A percentile compares a stretch with the other conserved stretches of the same genome.
These are phyloP conservation scores for Siphlonurus alternatus DNA, from an alignment of 2,888 invertebrate genomes.

Conservation along the genomic window DNA sequence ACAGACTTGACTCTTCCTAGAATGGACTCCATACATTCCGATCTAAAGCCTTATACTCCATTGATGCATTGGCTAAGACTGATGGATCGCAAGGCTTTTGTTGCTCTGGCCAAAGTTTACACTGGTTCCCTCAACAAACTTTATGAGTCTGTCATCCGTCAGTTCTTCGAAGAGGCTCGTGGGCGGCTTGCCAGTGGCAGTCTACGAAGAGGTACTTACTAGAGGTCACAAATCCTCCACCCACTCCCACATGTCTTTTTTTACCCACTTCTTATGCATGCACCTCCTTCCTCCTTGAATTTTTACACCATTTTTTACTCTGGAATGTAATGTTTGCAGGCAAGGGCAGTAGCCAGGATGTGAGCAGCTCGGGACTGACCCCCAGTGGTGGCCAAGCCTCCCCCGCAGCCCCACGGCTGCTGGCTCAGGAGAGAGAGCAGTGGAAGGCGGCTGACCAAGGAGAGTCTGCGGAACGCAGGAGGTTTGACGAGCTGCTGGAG, in stretches of 20 bases:
- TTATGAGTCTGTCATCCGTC: constrained; percentile 70
- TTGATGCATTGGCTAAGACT: constrained; percentile 84
- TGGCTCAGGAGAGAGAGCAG: constrained; percentile 44
- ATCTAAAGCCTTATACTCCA: constrained; percentile 72
- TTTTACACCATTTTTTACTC: background rate
- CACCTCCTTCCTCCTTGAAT: background rate
- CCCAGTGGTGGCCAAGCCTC: constrained; percentile 8
- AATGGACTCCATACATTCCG: constrained; percentile 64
- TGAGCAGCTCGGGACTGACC: constrained; percentile 15
- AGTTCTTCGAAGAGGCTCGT: constrained; percentile 54
- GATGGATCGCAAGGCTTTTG: constrained; percentile 69
- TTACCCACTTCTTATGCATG: background rate
- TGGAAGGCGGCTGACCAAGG: constrained; percentile 25
- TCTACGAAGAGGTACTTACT: background rate
- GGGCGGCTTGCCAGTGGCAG: background rate
- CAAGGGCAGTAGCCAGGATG: constrained; percentile 27
- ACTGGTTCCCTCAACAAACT: constrained; percentile 67
- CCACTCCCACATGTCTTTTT: background rate
- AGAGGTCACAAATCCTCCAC: no score
- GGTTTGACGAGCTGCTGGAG: constrained; percentile 52
- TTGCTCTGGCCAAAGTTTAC: constrained; percentile 64
- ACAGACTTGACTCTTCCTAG: constrained; percentile 50
- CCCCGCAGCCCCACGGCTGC: constrained; percentile 14
- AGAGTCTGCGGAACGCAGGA: constrained; percentile 22
- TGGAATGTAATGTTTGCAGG: constrained; percentile 17